Evolutionary conservation across 2,888 invertebrate genomes (phyloP).

Genomic region (Brachylomia viminalis): DNA sequence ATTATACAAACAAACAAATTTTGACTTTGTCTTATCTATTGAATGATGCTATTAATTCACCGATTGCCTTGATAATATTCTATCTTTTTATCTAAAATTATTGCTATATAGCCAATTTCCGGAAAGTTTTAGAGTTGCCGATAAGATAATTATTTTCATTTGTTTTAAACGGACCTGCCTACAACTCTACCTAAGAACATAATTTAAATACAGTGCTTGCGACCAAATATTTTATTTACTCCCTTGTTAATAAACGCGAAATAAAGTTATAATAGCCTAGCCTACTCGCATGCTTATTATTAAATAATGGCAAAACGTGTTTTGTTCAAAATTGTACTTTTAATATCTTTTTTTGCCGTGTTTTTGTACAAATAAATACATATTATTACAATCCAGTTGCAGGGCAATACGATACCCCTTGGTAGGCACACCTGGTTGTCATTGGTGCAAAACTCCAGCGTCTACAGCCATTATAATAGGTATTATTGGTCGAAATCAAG

Average conservation of each 20-base stretch:
- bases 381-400: too few species aligned
- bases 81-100: slow-evolving; percentile 21
- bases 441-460: background rate
- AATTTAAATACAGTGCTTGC: background rate
- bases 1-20: background rate
- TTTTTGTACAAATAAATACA: too few species aligned
- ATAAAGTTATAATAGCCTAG: background rate
- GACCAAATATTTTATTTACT: too few species aligned
- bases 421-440: too few species aligned
- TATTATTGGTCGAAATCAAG: background rate
- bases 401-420: background rate
- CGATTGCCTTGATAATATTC: slow-evolving; percentile 33
- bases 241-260: too few species aligned
- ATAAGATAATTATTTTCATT: slow-evolving; percentile 7
- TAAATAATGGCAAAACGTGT: too few species aligned
- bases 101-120: slow-evolving; percentile 29
- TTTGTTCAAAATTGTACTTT: too few species aligned
- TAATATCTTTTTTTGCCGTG: too few species aligned
- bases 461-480: background rate
- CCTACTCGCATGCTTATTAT: too few species aligned
- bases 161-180: background rate
- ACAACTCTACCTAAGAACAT: background rate
- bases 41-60: slow-evolving; percentile 21
- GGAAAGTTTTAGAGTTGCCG: slow-evolving; percentile 7
- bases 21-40: slow-evolving; percentile 15